phyloP scores from a whole-genome alignment of 2,797 vertebrate species.

The Lacerta bilineata region DNA sequence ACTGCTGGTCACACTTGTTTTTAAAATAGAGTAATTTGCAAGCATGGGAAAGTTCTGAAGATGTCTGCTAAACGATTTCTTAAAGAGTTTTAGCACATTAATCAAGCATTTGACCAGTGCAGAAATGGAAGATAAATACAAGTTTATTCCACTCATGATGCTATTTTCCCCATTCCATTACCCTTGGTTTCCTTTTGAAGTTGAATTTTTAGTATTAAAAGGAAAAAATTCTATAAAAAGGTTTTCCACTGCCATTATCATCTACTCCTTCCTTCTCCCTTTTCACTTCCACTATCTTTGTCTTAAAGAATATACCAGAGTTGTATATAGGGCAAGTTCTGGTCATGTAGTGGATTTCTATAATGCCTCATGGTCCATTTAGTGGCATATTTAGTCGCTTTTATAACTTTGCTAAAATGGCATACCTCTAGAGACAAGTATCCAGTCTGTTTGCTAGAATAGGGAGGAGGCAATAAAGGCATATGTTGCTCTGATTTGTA shows the following conservation, averaged over 20 bases:
- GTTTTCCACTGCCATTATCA: not conserved
- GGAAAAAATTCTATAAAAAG: not conserved
- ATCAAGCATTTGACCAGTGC: too few species aligned
- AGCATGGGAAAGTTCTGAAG: not conserved
- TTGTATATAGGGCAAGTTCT: not conserved
- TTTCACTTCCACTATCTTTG: not conserved
- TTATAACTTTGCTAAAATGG: not conserved
- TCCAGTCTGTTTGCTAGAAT: not conserved
- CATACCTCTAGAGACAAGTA: not conserved
- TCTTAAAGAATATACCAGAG: too few species aligned
- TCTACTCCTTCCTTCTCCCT: not conserved
- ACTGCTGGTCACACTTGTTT: not conserved
- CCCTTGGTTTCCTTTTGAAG: not conserved
- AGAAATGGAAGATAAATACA: not conserved
- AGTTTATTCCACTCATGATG: not conserved
- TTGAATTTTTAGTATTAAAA: not conserved
- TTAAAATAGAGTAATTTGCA: not conserved
- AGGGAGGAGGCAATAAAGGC: not conserved
- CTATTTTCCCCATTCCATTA: not conserved
- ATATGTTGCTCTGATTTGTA: not conserved
- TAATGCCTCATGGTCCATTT: not conserved
- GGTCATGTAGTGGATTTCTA: not conserved
- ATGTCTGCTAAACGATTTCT: not conserved
- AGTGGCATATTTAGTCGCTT: not conserved
- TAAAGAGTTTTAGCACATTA: not conserved